Conservation (phyloP, 2,888 invertebrate genomes). For the Tupiocoris notatus region DNA sequence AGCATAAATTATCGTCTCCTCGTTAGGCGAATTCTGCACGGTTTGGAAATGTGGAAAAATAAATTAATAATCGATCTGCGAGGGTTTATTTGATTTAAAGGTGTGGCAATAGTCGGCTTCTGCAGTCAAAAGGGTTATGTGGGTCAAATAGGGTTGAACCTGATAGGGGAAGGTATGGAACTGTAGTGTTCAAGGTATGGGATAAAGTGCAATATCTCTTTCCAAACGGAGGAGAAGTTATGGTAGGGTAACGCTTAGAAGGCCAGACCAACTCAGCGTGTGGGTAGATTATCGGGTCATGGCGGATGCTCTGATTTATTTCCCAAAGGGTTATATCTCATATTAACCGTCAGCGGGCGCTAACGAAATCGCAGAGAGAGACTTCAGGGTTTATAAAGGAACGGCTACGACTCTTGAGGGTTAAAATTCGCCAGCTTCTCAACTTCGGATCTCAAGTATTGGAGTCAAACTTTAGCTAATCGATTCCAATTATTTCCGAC, state of each 20-base stretch:
- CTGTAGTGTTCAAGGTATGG: not conserved
- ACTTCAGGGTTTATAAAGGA: not conserved
- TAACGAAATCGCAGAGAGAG: not conserved
- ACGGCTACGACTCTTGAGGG: not conserved
- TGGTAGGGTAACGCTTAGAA: too few relatives aligned
- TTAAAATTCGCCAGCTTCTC: not conserved
- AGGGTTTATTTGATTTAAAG: not conserved
- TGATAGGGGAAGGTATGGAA: not conserved
- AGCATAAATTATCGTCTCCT: not conserved
- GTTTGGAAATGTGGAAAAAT: not conserved
- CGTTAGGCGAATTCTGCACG: not conserved
- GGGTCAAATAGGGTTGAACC: not conserved
- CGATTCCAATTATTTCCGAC: not conserved
- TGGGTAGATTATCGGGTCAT: slow-evolving; percentile 21
- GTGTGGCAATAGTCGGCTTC: not conserved
- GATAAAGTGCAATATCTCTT: not conserved
- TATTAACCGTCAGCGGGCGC: slow-evolving; percentile 15
- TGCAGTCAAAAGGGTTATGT: not conserved
- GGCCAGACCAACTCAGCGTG: not conserved
- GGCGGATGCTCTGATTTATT: slow-evolving; percentile 26
- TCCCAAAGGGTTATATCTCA: slow-evolving; percentile 28
- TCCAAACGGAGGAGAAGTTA: not conserved
- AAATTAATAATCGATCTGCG: not conserved
- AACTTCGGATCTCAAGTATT: not conserved
- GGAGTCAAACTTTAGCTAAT: not conserved